Conservation (phyloP, 2,113 vertebrate genomes). For the Solenodon paradoxus region DNA sequence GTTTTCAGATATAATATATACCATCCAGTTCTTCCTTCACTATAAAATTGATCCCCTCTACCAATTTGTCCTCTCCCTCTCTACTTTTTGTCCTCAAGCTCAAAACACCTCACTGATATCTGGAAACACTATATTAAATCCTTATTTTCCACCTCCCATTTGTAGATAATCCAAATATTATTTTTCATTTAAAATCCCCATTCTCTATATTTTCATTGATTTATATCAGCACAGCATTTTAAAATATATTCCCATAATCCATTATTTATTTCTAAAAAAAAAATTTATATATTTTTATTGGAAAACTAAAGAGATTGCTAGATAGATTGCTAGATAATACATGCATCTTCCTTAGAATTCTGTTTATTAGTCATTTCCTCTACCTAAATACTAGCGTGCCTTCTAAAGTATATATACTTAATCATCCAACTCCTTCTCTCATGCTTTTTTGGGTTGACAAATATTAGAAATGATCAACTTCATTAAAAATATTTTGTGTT, state of each 20-base stretch:
- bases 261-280: neutral
- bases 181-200: neutral
- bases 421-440: neutral
- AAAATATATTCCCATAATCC: neutral
- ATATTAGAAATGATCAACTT: slow-evolving; percentile 9
- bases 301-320: neutral
- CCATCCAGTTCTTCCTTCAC: no score
- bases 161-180: neutral
- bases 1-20: neutral
- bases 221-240: neutral
- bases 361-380: neutral
- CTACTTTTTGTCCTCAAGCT: slow-evolving; percentile 8
- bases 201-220: neutral
- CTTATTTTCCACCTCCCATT: neutral
- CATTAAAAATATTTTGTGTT: slow-evolving; percentile 1
- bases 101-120: neutral
- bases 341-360: neutral
- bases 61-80: no score
- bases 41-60: no score
- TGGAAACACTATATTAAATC: neutral
- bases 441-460: neutral
- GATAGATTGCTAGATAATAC: neutral
- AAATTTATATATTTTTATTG: neutral
- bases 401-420: neutral
- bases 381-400: neutral